Percentiles rank a stretch among this genome's conserved stretches.
phyloP scores from a whole-genome alignment of 2,888 invertebrate genomes.

The Diplolepis rosae region DNA sequence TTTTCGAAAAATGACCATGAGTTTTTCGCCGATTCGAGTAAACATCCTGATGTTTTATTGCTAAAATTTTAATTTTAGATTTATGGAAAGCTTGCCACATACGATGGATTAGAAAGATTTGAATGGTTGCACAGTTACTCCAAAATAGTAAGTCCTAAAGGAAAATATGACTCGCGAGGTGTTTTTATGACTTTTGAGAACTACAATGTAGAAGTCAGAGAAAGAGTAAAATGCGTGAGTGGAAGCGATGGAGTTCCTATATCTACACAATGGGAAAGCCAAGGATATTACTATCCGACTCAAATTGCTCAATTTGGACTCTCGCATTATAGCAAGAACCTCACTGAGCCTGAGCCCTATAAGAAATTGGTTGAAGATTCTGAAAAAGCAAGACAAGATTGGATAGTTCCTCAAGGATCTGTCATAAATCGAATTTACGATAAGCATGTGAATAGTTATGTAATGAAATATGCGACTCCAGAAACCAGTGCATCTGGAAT shows the following conservation, averaged over 20 bases:
- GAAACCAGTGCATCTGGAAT: conserved; percentile 82
- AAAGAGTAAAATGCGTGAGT: conserved; percentile 96
- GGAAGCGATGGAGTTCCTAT: conserved; percentile 95
- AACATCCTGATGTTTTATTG: too few relatives aligned
- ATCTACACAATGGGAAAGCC: conserved; percentile 97
- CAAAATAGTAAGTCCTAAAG: conserved; percentile 91
- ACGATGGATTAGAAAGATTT: conserved; percentile 86
- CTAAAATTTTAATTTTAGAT: too few relatives aligned
- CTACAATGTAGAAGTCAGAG: conserved; percentile 97
- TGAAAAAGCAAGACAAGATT: conserved; percentile 80
- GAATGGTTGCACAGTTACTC: conserved; percentile 97
- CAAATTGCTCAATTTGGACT: conserved; percentile 99
- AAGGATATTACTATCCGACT: conserved; percentile 97
- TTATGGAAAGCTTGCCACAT: conserved; percentile 87
- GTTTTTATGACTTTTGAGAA: conserved; percentile 98
- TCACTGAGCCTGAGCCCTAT: conserved; percentile 89
- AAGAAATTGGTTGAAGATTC: conserved; percentile 85
- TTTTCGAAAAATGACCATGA: too few relatives aligned
- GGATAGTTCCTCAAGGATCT: conserved; percentile 85
- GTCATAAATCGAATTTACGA: conserved; percentile 80
- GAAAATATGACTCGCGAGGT: conserved; percentile 91
- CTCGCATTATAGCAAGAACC: conserved; percentile 96
- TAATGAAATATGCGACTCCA: conserved; percentile 84
- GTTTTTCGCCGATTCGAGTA: too few relatives aligned
- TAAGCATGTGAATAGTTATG: conserved; percentile 76